These are phyloP conservation scores for Theretra japonica DNA, from an alignment of 2,888 invertebrate genomes.

Conservation along the genomic window DNA sequence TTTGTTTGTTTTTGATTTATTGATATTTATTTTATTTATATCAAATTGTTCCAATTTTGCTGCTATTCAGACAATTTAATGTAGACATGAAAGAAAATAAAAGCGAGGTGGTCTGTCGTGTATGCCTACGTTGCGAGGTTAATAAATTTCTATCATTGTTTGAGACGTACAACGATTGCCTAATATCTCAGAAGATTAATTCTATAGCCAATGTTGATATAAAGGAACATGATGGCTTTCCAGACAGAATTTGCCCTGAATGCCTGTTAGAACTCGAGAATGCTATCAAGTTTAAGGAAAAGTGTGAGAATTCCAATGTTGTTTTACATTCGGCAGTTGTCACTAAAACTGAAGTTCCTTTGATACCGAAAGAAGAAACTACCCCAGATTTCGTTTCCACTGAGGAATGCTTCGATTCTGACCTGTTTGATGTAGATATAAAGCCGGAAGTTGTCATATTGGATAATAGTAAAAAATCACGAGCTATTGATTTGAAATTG, in stretches of 20 bases:
- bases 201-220: constrained; percentile 64
- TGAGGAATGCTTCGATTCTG: constrained; percentile 35
- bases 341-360: neutral
- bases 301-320: constrained; percentile 64
- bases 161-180: constrained; percentile 57
- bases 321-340: constrained; percentile 42
- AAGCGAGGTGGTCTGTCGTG: constrained; percentile 58
- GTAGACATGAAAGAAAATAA: constrained; percentile 46
- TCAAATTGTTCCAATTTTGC: neutral
- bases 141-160: constrained; percentile 61
- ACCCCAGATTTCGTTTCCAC: constrained; percentile 4
- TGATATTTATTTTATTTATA: neutral
- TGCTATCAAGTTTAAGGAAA: constrained; percentile 64
- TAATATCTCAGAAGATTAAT: constrained; percentile 63
- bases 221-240: constrained; percentile 63
- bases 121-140: constrained; percentile 58
- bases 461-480: constrained; percentile 38
- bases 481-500: constrained; percentile 51
- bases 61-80: neutral
- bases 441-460: neutral
- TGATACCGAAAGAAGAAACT: constrained; percentile 23
- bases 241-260: constrained; percentile 63
- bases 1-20: neutral
- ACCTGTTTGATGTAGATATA: constrained; percentile 27
- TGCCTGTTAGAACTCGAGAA: constrained; percentile 67